Conservation (phyloP, 2,797 vertebrate species). For the Crocodylus rhombifer region DNA sequence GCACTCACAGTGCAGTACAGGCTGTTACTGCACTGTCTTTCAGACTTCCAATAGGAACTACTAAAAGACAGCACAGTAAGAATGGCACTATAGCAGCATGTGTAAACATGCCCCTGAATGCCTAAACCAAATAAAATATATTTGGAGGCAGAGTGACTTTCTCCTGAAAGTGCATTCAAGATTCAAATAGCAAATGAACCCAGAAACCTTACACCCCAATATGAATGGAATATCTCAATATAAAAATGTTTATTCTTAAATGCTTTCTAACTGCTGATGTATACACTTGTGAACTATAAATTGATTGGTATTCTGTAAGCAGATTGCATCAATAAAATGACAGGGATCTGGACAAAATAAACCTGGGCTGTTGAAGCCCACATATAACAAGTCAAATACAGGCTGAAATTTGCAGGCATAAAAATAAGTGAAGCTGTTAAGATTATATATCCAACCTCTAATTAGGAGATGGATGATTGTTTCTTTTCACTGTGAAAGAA, state of each 20-base stretch:
- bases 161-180: not conserved
- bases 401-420: not conserved
- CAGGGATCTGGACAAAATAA: not conserved
- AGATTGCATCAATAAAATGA: not conserved
- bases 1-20: too few relatives aligned
- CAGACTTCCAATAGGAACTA: too few relatives aligned
- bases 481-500: too few relatives aligned
- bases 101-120: too few relatives aligned
- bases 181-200: accelerated
- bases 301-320: not conserved
- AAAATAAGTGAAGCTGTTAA: not conserved
- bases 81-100: too few relatives aligned
- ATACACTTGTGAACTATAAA: not conserved
- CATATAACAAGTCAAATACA: not conserved
- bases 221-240: not conserved
- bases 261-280: not conserved
- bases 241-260: not conserved
- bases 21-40: too few relatives aligned
- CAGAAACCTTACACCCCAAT: not conserved
- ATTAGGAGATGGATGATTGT: not conserved
- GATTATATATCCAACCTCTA: not conserved
- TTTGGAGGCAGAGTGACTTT: not conserved
- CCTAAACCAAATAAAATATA: not conserved
- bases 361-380: not conserved
- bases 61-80: too few relatives aligned